Evolutionary conservation across 2,888 invertebrate species (phyloP).

Genomic region (Dione vanillae): DNA sequence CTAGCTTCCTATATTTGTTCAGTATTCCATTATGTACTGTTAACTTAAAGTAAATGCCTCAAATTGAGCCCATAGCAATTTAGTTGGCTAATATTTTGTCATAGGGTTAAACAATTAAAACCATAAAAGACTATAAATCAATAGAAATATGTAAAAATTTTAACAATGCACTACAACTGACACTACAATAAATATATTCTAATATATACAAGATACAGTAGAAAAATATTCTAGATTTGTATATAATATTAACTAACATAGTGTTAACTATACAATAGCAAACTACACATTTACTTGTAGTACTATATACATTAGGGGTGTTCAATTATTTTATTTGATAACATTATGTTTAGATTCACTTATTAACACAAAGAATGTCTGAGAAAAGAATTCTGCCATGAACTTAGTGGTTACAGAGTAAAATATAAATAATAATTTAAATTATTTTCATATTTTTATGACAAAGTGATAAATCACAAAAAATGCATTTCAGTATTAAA

Average conservation of each 20-base stretch:
- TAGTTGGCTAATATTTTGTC: neutral
- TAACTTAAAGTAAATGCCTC: no score
- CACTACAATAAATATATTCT: neutral
- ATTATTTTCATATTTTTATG: no score
- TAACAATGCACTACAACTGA: conserved; percentile 1
- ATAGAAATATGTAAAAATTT: neutral
- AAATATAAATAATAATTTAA: no score
- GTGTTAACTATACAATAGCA: neutral
- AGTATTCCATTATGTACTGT: no score
- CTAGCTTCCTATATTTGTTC: no score
- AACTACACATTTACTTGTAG: neutral
- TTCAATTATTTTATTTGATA: no score
- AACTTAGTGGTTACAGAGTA: no score
- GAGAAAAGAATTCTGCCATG: no score
- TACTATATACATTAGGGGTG: conserved; percentile 7
- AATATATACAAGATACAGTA: conserved; percentile 16
- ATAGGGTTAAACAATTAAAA: neutral
- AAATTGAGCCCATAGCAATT: no score
- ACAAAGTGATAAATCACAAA: no score
- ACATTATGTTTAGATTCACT: no score
- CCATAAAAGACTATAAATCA: neutral
- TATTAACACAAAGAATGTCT: neutral
- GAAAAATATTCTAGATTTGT: conserved; percentile 13
- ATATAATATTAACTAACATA: conserved; percentile 23
- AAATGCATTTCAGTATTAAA: no score